Base-by-base conservation (phyloP, 2,797 vertebrate species). In the Enteromius thamalakanensis region DNA sequence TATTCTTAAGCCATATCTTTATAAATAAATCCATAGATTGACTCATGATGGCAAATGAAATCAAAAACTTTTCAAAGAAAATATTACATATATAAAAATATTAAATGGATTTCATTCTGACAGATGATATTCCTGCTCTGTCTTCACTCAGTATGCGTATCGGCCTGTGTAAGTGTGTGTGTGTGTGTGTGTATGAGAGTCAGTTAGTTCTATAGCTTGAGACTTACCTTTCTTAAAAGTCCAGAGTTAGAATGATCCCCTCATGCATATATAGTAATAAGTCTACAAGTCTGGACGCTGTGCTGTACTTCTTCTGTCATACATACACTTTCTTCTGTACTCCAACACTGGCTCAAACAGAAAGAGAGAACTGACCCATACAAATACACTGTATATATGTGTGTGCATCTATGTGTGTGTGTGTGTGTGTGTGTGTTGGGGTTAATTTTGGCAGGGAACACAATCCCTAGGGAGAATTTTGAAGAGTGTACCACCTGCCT, bases 391-490 rank as follows among this genome's bases (percentile, higher is more conserved):
- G 70, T 72, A 81, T 55, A 47, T 62, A 23, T 37, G 19, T 34
- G 75, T n/a, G 42, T 1, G 11, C 7, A 17, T 29, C 17, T 1
- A 10, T 71, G 47, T 84, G 87, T 81, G 67, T 78, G 84, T 89
- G 29, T 29, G 29, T 71, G 47, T 84, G 87, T 81, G 67, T 32
- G 29, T 32, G 78, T 65, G 85, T 80, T 80, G 26, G 75, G 84
- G 90, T 90, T 90, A 91, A 89, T 86, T 91, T 89, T 89, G 90
- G 89, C 84, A 86, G 81, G 77, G 87, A 80, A 88, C 83, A 85
- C 85, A 87, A 81, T 77, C 86, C 83, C 86, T 65, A 86, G 79
- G 29, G 87, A 89, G 86, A 90, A 89, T 79, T 85, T 82, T 86
- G 68, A 84, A 88, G 85, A 58, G 29, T 71, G 62, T 62, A 51